These are phyloP conservation scores for Xanthorhoe designata DNA, from an alignment of 2,888 invertebrate species.

Conservation along the genomic window DNA sequence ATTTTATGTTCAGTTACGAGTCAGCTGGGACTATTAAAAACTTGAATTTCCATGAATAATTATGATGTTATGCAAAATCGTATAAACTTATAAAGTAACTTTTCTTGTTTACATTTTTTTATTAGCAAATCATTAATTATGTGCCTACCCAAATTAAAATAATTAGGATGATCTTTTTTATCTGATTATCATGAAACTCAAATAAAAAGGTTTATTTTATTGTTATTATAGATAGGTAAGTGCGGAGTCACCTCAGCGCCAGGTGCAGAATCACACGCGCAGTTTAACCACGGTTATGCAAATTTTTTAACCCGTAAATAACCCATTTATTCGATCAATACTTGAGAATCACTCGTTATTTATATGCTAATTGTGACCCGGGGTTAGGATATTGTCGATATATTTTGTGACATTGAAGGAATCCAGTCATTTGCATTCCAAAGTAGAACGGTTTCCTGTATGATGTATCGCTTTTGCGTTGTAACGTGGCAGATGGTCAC, in stretches of 20 bases:
- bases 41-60: conserved; percentile 11
- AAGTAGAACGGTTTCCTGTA: conserved; percentile 66
- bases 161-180: conserved; percentile 12
- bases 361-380: conserved; percentile 79
- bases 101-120: conserved; percentile 15
- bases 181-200: conserved; percentile 1
- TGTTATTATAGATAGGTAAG: conserved; percentile 7
- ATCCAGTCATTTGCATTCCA: conserved; percentile 77
- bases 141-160: conserved; percentile 6
- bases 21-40: conserved; percentile 10
- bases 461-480: conserved; percentile 50
- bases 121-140: conserved; percentile 3
- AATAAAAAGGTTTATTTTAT: conserved; percentile 1
- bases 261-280: conserved; percentile 51
- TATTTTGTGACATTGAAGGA: conserved; percentile 71
- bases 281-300: conserved; percentile 45
- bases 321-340: conserved; percentile 70
- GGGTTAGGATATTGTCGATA: conserved; percentile 50
- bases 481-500: conserved; percentile 67
- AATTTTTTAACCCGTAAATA: conserved; percentile 56
- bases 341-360: conserved; percentile 79
- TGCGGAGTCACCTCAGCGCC: conserved; percentile 44
- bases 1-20: conserved; percentile 12
- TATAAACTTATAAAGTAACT: conserved; percentile 11
- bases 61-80: conserved; percentile 16